These are phyloP conservation scores for Empis stercorea DNA, from an alignment of 2,888 invertebrate species.

Conservation along the genomic window DNA sequence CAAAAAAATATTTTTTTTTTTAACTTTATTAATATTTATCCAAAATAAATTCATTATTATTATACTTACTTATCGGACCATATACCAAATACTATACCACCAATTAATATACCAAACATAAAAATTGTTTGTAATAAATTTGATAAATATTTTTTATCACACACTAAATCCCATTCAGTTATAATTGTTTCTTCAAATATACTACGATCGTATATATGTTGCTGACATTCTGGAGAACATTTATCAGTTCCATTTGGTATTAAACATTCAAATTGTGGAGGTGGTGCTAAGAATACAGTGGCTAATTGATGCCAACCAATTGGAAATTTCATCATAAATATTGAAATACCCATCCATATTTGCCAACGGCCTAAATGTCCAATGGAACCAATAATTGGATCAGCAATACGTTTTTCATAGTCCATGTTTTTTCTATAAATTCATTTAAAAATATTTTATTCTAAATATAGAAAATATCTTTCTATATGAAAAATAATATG, in stretches of 20 bases:
- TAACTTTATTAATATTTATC: constrained; percentile 27
- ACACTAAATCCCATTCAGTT: constrained; percentile 61
- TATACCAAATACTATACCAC: constrained; percentile 61
- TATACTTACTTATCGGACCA: constrained; percentile 50
- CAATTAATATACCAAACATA: constrained; percentile 65
- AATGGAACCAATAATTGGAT: constrained; percentile 54
- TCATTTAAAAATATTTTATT: too few species aligned
- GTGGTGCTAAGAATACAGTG: constrained; percentile 63
- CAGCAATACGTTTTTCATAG: constrained; percentile 29
- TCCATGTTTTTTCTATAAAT: too few species aligned
- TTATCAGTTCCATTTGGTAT: constrained; percentile 25
- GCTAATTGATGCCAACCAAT: constrained; percentile 71
- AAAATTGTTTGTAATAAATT: constrained; percentile 65
- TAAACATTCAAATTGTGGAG: constrained; percentile 44
- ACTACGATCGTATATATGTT: constrained; percentile 43
- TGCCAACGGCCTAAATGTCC: constrained; percentile 66
- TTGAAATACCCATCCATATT: constrained; percentile 52
- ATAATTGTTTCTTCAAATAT: constrained; percentile 59
- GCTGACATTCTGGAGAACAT: constrained; percentile 45
- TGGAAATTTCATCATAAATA: constrained; percentile 62
- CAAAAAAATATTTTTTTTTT: too few species aligned
- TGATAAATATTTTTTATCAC: constrained; percentile 42
- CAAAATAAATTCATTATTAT: constrained; percentile 38
- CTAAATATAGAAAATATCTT: too few species aligned
- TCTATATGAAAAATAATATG: too few species aligned